phyloP scores from a whole-genome alignment of 2,888 invertebrate genomes.

The Drosophila cognata region DNA sequence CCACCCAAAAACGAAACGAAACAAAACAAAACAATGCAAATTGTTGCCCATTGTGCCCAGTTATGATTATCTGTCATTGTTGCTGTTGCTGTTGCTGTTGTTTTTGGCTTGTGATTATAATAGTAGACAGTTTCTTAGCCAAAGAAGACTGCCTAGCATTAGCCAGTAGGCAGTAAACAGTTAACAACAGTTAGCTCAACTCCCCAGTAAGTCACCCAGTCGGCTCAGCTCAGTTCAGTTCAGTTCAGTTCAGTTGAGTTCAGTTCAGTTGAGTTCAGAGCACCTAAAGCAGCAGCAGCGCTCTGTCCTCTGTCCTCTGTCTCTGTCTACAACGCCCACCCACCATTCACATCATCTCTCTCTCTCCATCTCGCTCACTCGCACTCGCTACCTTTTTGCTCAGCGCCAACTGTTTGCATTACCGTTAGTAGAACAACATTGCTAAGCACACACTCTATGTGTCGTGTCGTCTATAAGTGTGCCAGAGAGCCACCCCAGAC shows the following conservation, averaged over 20 bases:
- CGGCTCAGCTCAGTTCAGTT: slow-evolving; percentile 40
- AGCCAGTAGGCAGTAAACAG: slow-evolving; percentile 19
- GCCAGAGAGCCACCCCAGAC: slow-evolving; percentile 68
- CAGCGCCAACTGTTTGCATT: slow-evolving; percentile 76
- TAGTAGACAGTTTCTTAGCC: slow-evolving; percentile 47
- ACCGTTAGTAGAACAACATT: slow-evolving; percentile 80
- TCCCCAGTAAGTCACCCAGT: slow-evolving; percentile 60
- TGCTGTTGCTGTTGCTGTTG: slow-evolving; percentile 33
- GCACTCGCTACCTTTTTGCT: slow-evolving; percentile 18
- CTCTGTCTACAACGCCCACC: slow-evolving; percentile 38
- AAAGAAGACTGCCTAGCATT: slow-evolving; percentile 30
- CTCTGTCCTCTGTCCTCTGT: slow-evolving; percentile 15
- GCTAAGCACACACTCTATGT: slow-evolving; percentile 72
- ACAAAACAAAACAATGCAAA: slow-evolving; percentile 56
- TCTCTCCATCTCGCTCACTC: not conserved
- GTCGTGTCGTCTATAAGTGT: slow-evolving; percentile 77
- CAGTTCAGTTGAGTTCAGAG: slow-evolving; percentile 68
- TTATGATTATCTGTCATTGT: slow-evolving; percentile 74
- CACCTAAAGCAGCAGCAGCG: slow-evolving; percentile 50
- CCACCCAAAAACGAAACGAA: not conserved
- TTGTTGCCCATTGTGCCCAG: slow-evolving; percentile 73
- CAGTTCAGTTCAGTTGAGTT: slow-evolving; percentile 54
- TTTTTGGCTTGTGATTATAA: slow-evolving; percentile 39
- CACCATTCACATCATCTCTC: slow-evolving; percentile 2
- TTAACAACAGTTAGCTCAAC: slow-evolving; percentile 20